Conservation (phyloP, 2,113 vertebrate genomes). For the Nothocercus julius region DNA sequence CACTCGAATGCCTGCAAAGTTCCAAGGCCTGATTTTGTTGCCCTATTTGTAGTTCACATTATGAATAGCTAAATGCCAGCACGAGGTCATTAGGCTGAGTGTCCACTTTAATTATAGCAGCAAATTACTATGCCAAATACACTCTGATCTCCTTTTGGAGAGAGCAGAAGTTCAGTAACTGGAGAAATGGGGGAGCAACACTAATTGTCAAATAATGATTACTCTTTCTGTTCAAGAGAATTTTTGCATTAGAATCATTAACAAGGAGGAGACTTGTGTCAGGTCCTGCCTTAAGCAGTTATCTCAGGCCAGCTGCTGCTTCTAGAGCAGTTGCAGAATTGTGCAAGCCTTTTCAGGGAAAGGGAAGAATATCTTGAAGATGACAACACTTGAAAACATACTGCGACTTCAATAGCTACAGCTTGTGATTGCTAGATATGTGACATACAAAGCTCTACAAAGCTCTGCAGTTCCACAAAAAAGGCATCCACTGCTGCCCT, state of each 20-base stretch:
- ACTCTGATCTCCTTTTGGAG: not conserved
- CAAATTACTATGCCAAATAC: not conserved
- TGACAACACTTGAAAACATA: not conserved
- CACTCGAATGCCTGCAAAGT: not conserved
- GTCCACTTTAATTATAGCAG: not conserved
- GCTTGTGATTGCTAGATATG: not conserved
- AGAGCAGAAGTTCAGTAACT: not conserved
- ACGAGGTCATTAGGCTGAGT: not conserved
- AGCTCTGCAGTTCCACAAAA: not conserved
- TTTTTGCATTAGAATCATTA: not conserved
- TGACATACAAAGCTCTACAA: not conserved
- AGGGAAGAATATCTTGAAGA: not conserved
- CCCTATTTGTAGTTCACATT: not conserved
- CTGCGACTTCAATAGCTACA: not conserved
- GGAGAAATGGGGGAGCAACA: not conserved
- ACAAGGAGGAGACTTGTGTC: not conserved
- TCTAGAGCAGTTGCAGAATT: not conserved
- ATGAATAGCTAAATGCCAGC: not conserved
- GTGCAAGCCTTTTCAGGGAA: not conserved
- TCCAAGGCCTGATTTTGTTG: not conserved
- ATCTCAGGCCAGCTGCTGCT: not conserved
- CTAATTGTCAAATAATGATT: not conserved
- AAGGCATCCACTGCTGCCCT: not conserved
- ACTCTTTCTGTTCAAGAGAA: not conserved
- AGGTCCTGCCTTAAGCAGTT: not conserved